Percentiles rank a stretch among this genome's conserved stretches.
Conservation (phyloP, 2,888 invertebrate genomes). For the Hirtodrosophila cameraria region DNA sequence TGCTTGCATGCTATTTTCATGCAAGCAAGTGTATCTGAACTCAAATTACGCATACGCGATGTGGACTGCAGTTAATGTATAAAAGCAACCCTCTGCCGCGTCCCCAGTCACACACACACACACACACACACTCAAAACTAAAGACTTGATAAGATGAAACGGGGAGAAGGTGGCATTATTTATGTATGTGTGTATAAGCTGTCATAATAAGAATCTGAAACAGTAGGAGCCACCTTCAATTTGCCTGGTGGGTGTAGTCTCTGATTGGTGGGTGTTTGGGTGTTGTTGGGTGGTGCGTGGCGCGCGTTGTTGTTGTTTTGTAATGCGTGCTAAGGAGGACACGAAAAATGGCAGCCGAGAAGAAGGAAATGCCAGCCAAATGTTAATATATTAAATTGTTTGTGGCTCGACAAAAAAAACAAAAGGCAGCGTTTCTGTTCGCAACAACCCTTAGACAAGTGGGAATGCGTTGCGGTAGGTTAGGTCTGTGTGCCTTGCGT, state of each 20-base stretch:
- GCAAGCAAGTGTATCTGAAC: conserved; percentile 9
- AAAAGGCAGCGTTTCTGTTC: neutral
- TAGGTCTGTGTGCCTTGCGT: conserved; percentile 55
- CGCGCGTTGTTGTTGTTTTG: conserved; percentile 1
- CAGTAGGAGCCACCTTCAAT: neutral
- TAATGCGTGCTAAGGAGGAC: conserved; percentile 28
- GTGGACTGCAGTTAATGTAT: neutral
- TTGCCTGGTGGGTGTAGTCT: neutral
- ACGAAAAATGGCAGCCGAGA: conserved; percentile 48
- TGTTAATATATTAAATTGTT: conserved; percentile 59
- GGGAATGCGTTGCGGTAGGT: conserved; percentile 81
- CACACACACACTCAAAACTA: no score
- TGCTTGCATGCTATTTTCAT: neutral
- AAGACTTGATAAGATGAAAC: conserved; percentile 54
- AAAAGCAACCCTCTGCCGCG: no score
- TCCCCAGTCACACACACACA: no score
- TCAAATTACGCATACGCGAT: conserved; percentile 34
- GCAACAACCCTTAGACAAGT: conserved; percentile 72
- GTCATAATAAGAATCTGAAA: conserved; percentile 9
- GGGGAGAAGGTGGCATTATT: conserved; percentile 68
- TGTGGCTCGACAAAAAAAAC: conserved; percentile 20
- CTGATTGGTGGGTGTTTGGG: neutral
- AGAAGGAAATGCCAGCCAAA: conserved; percentile 46
- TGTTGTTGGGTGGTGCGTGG: conserved; percentile 6
- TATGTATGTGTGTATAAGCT: conserved; percentile 66